phyloP scores from a whole-genome alignment of 1,140 invertebrate species.

The Drosophila pachea region DNA sequence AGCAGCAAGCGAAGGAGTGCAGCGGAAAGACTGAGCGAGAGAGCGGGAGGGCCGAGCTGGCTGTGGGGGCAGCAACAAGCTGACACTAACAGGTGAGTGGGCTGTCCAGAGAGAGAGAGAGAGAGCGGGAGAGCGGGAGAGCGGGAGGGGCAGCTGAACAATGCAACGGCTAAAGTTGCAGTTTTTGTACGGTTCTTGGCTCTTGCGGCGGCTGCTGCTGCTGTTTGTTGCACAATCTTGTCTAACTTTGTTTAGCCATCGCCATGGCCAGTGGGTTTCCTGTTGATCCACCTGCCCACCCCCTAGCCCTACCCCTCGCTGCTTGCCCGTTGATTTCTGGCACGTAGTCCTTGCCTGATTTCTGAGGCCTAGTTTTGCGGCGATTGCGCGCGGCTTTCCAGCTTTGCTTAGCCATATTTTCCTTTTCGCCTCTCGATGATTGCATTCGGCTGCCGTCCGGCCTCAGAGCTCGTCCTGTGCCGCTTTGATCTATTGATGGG shows the following conservation, averaged over 20 bases:
- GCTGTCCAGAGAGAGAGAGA: slow-evolving; percentile 26
- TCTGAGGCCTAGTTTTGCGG: slow-evolving; percentile 55
- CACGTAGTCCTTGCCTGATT: slow-evolving; percentile 27
- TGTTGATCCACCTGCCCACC: background rate
- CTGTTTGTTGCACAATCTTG: slow-evolving; percentile 71
- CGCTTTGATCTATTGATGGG: slow-evolving; percentile 71
- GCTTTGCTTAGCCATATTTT: slow-evolving; percentile 53
- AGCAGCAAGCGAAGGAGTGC: too few relatives aligned
- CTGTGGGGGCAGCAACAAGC: background rate
- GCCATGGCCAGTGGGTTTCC: slow-evolving; percentile 22
- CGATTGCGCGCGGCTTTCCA: slow-evolving; percentile 12
- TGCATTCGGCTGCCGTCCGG: slow-evolving; percentile 51
- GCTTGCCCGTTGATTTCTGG: slow-evolving; percentile 60
- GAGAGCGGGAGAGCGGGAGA: background rate
- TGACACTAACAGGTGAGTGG: slow-evolving; percentile 72
- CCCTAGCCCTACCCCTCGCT: background rate
- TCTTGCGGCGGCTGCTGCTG: slow-evolving; percentile 24
- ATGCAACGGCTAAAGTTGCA: slow-evolving; percentile 19
- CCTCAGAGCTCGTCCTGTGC: slow-evolving; percentile 17
- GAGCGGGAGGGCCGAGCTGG: slow-evolving; percentile 47
- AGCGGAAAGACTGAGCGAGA: background rate
- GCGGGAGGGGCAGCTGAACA: slow-evolving; percentile 15
- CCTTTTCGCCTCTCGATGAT: slow-evolving; percentile 38
- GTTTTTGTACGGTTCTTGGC: background rate
- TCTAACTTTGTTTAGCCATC: slow-evolving; percentile 72